Evolutionary conservation across 2,113 vertebrate genomes (phyloP), one percentile per base, ranked within the genome.

Genomic region (Coptodon rendalli): DNA sequence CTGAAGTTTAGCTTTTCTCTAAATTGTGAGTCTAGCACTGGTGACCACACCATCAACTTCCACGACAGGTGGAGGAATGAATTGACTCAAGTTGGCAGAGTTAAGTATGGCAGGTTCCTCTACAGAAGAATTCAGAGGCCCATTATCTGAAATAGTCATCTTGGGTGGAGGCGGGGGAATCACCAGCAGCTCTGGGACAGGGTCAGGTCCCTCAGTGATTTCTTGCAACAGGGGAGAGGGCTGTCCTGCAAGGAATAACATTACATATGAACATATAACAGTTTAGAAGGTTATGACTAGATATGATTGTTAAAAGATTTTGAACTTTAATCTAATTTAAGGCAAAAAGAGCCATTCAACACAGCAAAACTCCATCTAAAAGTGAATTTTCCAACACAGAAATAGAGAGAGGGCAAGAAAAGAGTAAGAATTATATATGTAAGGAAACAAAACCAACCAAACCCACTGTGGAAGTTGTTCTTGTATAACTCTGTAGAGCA

Each of bases 21-120:
- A 19, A 34, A 40, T 5, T 40, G 3, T 6, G 12, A 9, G 48
- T 36, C 9, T 43, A 50, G 57, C 2, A 10, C 7, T 19, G 14
- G 8, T 34, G 8, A 17, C 27, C 80, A 3, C 43, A 94, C 90
- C 88, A 27, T 87, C 86, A 19, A 66, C 57, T 80, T 80, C 78
- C 54, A 83, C 5, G 6, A 76, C 45, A 17, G 86, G 76, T 63
- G 86, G 82, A 50, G 86, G 66, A 48, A 52, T 84, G 52, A 86
- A 56, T 4, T 89, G 10, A 73, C 6, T 85, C 27, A 97, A 92
- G 78, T 95, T 89, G 79, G 96, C 83, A 0, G n/a, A 53, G 0
- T 86, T 91, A n/a, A 94, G 96, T 59, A 93, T 96, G 2, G 52
- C 31, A 2, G 96, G 97, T 87, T 97, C 97, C 43, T 53, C 22